These are phyloP conservation scores for Ophthalmolycus amberensis DNA, from an alignment of 2,113 vertebrate genomes.

Conservation along the genomic window DNA sequence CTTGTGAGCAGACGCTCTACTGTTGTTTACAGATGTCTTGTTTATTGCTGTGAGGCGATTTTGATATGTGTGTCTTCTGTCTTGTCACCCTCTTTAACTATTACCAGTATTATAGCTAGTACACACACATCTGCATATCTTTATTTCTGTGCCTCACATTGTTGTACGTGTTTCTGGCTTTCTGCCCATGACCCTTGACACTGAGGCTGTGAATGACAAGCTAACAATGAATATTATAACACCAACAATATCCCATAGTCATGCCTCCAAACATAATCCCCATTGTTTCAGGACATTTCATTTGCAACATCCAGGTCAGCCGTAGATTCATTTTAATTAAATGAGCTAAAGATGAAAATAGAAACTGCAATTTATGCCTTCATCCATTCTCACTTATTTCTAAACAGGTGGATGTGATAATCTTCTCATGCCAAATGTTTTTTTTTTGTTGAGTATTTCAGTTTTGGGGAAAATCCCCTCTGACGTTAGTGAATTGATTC, in stretches of 20 bases:
- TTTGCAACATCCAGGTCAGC: slow-evolving; percentile 22
- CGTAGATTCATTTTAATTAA: slow-evolving; percentile 40
- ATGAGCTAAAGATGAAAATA: slow-evolving; percentile 32
- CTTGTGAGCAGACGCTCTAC: slow-evolving; percentile 39
- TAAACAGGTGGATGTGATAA: slow-evolving; percentile 41
- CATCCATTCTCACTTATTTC: slow-evolving; percentile 19
- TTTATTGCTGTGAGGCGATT: slow-evolving; percentile 50
- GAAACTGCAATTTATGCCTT: slow-evolving; percentile 2
- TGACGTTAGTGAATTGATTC: slow-evolving; percentile 16
- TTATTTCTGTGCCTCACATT: slow-evolving; percentile 7
- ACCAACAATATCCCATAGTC: slow-evolving; percentile 4
- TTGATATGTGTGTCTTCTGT: slow-evolving; percentile 20
- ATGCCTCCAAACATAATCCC: slow-evolving; percentile 31
- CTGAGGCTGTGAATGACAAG: slow-evolving; percentile 23
- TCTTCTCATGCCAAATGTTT: slow-evolving; percentile 53
- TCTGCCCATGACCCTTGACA: slow-evolving; percentile 21
- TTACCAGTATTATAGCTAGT: slow-evolving; percentile 6
- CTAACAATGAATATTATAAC: slow-evolving; percentile 31
- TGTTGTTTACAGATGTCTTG: slow-evolving; percentile 61
- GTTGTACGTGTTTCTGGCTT: slow-evolving; percentile 4
- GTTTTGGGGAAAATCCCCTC: slow-evolving; percentile 27
- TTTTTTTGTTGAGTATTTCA: slow-evolving; percentile 23
- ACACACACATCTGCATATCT: slow-evolving; percentile 16
- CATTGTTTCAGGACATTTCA: slow-evolving; percentile 50
- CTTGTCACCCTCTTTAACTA: slow-evolving; percentile 19